These are phyloP conservation scores for Drosophila serrata DNA, from an alignment of 1,140 invertebrate genomes.

Conservation along the genomic window DNA sequence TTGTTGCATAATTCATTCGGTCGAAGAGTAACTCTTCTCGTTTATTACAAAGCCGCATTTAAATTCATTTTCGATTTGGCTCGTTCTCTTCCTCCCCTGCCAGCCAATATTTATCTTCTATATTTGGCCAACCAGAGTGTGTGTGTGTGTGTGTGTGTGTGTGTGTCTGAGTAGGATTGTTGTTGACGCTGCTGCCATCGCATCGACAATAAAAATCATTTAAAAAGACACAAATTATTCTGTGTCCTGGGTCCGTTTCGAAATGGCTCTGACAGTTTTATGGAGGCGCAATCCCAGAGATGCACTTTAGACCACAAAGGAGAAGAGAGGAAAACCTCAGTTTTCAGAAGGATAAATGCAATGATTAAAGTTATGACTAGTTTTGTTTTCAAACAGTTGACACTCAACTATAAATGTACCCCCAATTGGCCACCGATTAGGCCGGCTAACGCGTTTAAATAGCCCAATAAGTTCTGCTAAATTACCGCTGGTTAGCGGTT, in stretches of 20 bases:
- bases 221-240: conserved; percentile 81
- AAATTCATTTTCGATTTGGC: conserved; percentile 80
- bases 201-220: conserved; percentile 77
- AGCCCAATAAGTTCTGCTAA: conserved; percentile 48
- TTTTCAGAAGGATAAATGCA: not conserved
- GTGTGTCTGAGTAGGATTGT: too few relatives aligned
- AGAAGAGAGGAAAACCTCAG: not conserved
- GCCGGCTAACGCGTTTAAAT: conserved; percentile 4
- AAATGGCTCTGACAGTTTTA: conserved; percentile 67
- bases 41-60: conserved; percentile 78
- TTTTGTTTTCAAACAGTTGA: not conserved
- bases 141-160: conserved; percentile 30
- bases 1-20: conserved; percentile 78
- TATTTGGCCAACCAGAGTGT: conserved; percentile 38
- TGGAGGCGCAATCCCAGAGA: conserved; percentile 29
- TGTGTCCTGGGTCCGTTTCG: conserved; percentile 22
- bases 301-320: conserved; percentile 8
- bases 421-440: conserved; percentile 22
- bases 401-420: not conserved
- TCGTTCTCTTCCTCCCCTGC: conserved; percentile 29
- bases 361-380: not conserved
- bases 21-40: conserved; percentile 48
- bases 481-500: conserved; percentile 48
- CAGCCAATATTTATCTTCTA: conserved; percentile 71
- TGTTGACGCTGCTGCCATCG: conserved; percentile 57